These are phyloP conservation scores for Anoncus sp. DNA, from an alignment of 2,888 invertebrate species.

Conservation along the genomic window DNA sequence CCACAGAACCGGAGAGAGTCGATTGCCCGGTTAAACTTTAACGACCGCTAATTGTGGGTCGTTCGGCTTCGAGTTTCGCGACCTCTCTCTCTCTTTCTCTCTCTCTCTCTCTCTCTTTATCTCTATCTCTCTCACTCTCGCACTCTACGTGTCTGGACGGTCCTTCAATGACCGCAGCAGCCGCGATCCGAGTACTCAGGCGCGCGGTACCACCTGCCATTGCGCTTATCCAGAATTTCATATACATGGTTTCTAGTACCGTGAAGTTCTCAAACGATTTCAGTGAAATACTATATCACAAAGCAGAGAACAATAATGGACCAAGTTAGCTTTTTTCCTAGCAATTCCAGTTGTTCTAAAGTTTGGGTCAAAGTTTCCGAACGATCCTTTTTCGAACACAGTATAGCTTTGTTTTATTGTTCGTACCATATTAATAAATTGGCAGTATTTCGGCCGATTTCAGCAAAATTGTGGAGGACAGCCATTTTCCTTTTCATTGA, in stretches of 20 bases:
- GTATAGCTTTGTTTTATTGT: not conserved
- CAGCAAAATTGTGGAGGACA: not conserved
- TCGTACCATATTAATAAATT: not conserved
- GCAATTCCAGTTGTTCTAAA: not conserved
- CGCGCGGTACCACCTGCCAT: constrained; percentile 30
- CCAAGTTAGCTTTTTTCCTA: constrained; percentile 2
- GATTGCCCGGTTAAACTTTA: constrained; percentile 63
- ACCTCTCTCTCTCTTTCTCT: constrained; percentile 28
- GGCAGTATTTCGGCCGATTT: not conserved
- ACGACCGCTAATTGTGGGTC: constrained; percentile 61
- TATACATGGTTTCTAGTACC: constrained; percentile 15
- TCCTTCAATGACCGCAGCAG: constrained; percentile 36
- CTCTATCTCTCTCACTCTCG: not conserved
- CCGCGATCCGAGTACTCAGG: constrained; percentile 19
- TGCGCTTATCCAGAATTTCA: constrained; percentile 33
- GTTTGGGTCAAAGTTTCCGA: constrained; percentile 3
- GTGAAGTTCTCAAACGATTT: constrained; percentile 38
- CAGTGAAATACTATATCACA: constrained; percentile 19
- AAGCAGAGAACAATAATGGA: constrained; percentile 30
- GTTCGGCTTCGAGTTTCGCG: constrained; percentile 49
- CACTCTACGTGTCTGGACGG: constrained; percentile 7
- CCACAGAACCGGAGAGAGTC: constrained; percentile 34
- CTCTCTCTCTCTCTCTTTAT: constrained; percentile 11
- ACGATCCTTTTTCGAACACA: not conserved
- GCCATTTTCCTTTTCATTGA: not conserved